Evolutionary conservation across 2,113 vertebrate species (phyloP).

Genomic region (Oceanites oceanicus): DNA sequence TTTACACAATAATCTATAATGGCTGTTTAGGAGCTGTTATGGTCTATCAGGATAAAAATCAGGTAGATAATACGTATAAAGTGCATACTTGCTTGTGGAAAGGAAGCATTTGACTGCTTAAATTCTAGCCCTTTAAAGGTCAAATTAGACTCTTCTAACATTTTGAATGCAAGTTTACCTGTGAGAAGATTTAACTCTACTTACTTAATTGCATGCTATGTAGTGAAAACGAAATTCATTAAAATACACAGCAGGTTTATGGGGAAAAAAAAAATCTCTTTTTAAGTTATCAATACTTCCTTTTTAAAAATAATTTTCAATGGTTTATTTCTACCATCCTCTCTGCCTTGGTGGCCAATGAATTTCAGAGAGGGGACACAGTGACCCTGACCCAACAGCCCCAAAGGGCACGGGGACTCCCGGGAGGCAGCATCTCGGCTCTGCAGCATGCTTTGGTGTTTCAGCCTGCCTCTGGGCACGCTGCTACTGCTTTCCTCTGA

Average conservation of each 20-base stretch:
- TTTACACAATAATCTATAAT: constrained; percentile 68
- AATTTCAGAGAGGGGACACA: background rate
- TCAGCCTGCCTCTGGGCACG: fast-evolving
- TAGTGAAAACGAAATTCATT: background rate
- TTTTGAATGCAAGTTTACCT: background rate
- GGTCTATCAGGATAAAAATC: constrained; percentile 57
- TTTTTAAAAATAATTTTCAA: background rate
- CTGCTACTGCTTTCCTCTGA: background rate
- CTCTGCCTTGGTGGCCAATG: background rate
- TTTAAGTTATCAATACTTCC: background rate
- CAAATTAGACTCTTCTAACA: background rate
- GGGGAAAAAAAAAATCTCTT: background rate
- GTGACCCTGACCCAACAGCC: no score
- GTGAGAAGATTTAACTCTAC: background rate
- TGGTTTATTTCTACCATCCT: background rate
- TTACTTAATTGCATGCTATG: background rate
- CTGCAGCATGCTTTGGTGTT: background rate
- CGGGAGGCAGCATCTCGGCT: fast-evolving
- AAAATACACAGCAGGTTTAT: background rate
- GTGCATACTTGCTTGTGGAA: background rate
- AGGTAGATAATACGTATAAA: background rate
- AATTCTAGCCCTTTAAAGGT: background rate
- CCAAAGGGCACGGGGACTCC: fast-evolving
- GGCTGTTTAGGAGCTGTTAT: constrained; percentile 54
- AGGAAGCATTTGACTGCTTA: background rate